Evolutionary conservation across 92 coral and sea anemone species (phyloP).

Genomic region (Nematostella vectensis): DNA sequence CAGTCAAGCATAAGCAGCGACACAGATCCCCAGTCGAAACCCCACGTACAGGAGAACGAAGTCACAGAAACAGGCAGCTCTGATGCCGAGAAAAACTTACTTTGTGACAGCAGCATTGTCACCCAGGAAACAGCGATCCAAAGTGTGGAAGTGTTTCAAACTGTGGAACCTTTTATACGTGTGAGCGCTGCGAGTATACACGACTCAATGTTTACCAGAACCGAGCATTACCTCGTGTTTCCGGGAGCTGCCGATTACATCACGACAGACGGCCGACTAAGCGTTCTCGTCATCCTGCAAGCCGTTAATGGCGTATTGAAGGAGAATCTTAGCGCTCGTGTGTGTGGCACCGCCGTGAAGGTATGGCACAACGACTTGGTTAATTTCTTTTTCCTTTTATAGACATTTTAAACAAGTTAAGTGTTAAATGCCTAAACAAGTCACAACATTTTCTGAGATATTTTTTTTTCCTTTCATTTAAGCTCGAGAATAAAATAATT

Average conservation of each 20-base stretch:
- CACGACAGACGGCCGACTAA: conserved; percentile 78
- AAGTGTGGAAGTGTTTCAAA: background rate
- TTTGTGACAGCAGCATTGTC: conserved; percentile 23
- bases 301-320: conserved; percentile 68
- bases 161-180: conserved; percentile 10
- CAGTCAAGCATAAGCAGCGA: conserved; percentile 31
- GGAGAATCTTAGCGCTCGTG: conserved; percentile 71
- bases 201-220: conserved; percentile 40
- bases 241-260: conserved; percentile 90
- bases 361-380: no score
- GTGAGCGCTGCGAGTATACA: conserved; percentile 32
- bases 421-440: no score
- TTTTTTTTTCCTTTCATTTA: no score
- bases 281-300: conserved; percentile 68
- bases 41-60: background rate
- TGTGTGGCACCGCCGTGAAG: conserved; percentile 57
- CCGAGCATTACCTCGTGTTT: conserved; percentile 66
- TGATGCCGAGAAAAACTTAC: conserved; percentile 21
- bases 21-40: conserved; percentile 4
- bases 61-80: conserved; percentile 21
- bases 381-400: no score
- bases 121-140: conserved; percentile 25
- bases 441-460: no score
- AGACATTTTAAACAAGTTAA: no score
- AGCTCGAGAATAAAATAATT: no score